Conservation (phyloP, 2,113 vertebrate species). For the Craseonycteris thonglongyai region DNA sequence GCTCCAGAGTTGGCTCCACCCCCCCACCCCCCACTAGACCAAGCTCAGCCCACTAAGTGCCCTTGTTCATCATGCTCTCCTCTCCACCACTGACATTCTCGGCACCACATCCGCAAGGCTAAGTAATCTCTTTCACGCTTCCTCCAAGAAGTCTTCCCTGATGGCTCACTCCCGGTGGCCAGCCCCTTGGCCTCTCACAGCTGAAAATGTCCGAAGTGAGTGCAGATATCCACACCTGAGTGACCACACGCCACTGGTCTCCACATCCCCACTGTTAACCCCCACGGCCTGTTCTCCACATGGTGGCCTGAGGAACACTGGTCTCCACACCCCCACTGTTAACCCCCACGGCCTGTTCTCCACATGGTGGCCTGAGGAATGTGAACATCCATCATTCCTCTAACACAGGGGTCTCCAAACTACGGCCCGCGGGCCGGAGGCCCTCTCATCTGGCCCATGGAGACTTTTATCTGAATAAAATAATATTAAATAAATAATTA, state of each 20-base stretch:
- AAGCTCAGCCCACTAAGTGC: background rate
- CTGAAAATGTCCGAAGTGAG: background rate
- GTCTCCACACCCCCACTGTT: background rate
- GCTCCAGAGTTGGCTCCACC: background rate
- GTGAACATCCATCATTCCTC: background rate
- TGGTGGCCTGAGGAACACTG: background rate
- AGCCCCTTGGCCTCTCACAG: background rate
- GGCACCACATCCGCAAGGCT: background rate
- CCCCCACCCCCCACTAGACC: background rate
- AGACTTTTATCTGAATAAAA: too few relatives aligned
- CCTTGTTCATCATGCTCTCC: background rate
- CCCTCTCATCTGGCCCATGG: too few relatives aligned
- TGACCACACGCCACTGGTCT: background rate
- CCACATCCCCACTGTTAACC: background rate
- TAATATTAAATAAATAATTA: too few relatives aligned
- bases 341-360: background rate
- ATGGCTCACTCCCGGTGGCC: background rate
- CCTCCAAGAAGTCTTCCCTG: background rate
- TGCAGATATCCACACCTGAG: background rate
- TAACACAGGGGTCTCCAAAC: too few relatives aligned
- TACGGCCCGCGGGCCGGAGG: too few relatives aligned
- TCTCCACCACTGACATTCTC: background rate
- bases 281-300: background rate
- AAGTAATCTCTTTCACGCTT: background rate
- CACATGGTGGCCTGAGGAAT: background rate